Base-by-base conservation (phyloP, 1,140 invertebrate species). In the Homalodisca vitripennis region DNA sequence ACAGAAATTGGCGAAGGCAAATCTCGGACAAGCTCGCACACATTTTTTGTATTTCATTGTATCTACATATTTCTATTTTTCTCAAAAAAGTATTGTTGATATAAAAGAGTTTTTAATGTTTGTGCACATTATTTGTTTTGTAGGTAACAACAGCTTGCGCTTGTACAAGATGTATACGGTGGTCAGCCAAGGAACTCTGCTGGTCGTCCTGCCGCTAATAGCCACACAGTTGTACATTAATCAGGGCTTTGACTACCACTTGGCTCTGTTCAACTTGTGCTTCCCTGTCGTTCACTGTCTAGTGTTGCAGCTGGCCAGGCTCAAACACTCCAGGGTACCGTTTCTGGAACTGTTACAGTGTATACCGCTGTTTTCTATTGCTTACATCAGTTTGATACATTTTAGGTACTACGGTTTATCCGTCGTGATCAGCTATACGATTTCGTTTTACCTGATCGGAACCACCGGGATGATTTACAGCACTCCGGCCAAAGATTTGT, bases 361-460 rank as follows among this genome's bases (percentile, higher is more conserved):
- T 32, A 32, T 32, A 20, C n/a, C 60, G 17, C 31, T 63, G 17
- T 20, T 63, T n/a, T 63, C 60, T 3, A 63, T 63, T 13, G 29
- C 31, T 3, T 63, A 63, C 24, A 31, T 63, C 14, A 63, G 60
- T 63, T 2, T 63, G 24, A 12, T 29, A 2, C 29, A 29, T 32
- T 32, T 20, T n/a, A 30, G 27, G 31, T 63, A 63, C 30, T 63
- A 63, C 20, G 60, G 60, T 2, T 3, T 63, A n/a, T 20, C 60
- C n/a, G 24, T 32, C 24, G 60, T 63, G 2, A 22, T 63, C 1
- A 63, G 60, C 31, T 63, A 63, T 31, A 32, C 27, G 1, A 63
- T 63, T n/a, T 63, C 60, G 6, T 63, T 63, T 63, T 63, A 63
- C 34, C 14, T 63, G 17, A 63, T 63, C 1, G 60, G 60, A 63